Base-by-base conservation (phyloP, 2,888 invertebrate genomes). In the Polydesmus complanatus region DNA sequence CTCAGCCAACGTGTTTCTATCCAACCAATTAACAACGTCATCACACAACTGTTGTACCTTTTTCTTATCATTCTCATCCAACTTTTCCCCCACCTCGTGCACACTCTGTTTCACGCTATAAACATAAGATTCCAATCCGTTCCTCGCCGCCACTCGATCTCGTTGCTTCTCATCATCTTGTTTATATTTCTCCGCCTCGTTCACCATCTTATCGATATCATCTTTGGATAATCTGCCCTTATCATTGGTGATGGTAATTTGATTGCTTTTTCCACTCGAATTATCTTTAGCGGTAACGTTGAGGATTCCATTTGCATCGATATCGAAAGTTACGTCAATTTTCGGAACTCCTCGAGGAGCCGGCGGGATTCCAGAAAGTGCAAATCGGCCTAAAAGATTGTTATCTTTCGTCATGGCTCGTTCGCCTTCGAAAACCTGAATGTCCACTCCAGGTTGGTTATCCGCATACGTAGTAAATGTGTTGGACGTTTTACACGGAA, bases 391-490 rank as follows among this genome's bases (percentile, higher is more conserved):
- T 58, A 90, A 73, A 1, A 88, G 75, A 69, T 93, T 90, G 72
- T 93, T 93, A 70, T 93, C 92, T 72, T 83, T 90, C 8, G 92
- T 92, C 88, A 92, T 86, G 23, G 88, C 85, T 48, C 88, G 77
- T 73, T 86, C 86, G 27, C 86, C 86, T 71, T 88, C 90, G 69
- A 1, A 89, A 1, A 73, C 85, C 76, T 87, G 86, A 68, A 92
- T 89, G 37, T 87, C 84, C 0, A 92, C 91, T 51, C 88, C 89
- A 23, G 88, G 85, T 72, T 95, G 94, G 70, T 93, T 93, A 74
- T 95, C 94, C 19, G 88, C 78, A 71, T 92, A 93, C 0, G 94
- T 95, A 2, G 92, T 89, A 71, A 94, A 95, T 0, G 81, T 83
- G 70, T 85, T 81, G 0, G 81, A 77, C 71, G 84, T 83, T 65